Conservation (phyloP, 2,797 vertebrate species). For the Falco concolor region DNA sequence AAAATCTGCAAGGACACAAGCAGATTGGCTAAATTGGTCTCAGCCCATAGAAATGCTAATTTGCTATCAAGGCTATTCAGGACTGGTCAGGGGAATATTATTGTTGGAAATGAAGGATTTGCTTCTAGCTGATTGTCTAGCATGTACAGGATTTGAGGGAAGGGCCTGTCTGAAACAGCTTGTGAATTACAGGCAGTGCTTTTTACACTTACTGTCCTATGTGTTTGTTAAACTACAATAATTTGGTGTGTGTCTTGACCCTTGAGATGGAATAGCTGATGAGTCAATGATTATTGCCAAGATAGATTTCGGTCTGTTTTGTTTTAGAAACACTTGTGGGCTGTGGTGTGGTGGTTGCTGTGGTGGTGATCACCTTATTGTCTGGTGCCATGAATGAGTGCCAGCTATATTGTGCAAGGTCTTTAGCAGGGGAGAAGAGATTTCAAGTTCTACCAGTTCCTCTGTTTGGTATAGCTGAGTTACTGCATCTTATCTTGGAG, state of each 20-base stretch:
- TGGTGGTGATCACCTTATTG: not conserved
- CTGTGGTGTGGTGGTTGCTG: not conserved
- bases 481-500: not conserved
- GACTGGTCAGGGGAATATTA: conserved; percentile 57
- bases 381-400: not conserved
- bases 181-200: not conserved
- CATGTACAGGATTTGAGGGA: conserved; percentile 39
- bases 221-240: not conserved
- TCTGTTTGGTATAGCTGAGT: not conserved
- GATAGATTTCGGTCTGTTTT: not conserved
- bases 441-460: conserved; percentile 46
- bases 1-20: not conserved
- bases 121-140: conserved; percentile 18
- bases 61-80: conserved; percentile 46
- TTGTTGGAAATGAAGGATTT: conserved; percentile 56
- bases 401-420: not conserved
- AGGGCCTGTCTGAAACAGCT: conserved; percentile 20
- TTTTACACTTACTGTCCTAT: not conserved
- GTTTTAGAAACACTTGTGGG: not conserved
- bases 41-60: conserved; percentile 43
- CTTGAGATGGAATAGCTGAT: not conserved
- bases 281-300: not conserved
- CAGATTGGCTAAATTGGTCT: conserved; percentile 4
- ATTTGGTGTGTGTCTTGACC: not conserved
- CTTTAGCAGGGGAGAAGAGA: conserved; percentile 6